These are phyloP conservation scores for Cephus spinipes DNA, from an alignment of 2,888 invertebrate species.

Conservation along the genomic window DNA sequence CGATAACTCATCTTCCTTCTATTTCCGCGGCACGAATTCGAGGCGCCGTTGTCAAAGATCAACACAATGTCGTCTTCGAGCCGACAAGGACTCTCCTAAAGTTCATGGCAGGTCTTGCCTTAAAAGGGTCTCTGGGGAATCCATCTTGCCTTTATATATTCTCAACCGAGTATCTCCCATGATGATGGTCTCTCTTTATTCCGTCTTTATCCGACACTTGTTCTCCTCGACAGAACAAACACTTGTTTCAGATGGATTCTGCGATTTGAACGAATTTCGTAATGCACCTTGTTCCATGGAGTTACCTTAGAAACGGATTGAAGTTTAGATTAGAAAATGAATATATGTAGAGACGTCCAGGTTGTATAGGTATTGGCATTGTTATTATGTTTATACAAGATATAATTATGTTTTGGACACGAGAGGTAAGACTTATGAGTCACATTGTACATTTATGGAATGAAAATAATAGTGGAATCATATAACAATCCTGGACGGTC, in stretches of 20 bases:
- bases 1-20: slow-evolving; percentile 13
- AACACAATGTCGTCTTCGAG: background rate
- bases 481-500: background rate
- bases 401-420: background rate
- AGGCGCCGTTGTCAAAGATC: background rate
- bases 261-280: background rate
- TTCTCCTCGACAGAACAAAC: background rate
- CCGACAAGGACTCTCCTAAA: background rate
- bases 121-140: background rate
- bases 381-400: background rate
- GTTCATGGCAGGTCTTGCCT: slow-evolving; percentile 1
- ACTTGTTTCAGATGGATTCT: background rate
- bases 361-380: too few relatives aligned
- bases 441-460: background rate
- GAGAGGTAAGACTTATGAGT: background rate
- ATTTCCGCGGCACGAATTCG: slow-evolving; percentile 2
- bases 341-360: background rate
- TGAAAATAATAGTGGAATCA: background rate
- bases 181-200: background rate
- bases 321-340: background rate
- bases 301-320: background rate
- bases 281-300: background rate
- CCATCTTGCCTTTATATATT: background rate
- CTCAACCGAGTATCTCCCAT: background rate
- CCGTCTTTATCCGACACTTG: background rate